phyloP scores from a whole-genome alignment of 1,140 invertebrate species.

The Diprion similis region DNA sequence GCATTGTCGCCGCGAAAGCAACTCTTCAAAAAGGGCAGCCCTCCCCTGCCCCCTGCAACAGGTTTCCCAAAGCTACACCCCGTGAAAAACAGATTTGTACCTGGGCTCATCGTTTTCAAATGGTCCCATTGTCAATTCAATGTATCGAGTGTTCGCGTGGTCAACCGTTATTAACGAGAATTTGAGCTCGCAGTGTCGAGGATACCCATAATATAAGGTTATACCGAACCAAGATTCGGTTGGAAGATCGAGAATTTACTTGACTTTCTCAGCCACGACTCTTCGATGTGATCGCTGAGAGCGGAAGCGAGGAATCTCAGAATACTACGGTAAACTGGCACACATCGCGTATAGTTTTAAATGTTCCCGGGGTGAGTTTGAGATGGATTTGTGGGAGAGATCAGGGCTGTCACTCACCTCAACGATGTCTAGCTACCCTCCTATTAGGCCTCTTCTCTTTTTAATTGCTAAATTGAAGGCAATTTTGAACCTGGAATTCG shows the following conservation, averaged over 20 bases:
- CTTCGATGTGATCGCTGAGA: too few species aligned
- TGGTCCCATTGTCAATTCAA: not conserved
- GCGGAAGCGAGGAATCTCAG: too few species aligned
- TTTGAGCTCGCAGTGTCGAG: not conserved
- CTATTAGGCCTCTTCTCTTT: conserved; percentile 57
- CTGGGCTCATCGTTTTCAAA: conserved; percentile 8
- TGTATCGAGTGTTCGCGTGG: not conserved
- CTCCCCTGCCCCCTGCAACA: not conserved
- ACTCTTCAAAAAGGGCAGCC: not conserved
- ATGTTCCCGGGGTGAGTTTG: not conserved
- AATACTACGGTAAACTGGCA: too few species aligned
- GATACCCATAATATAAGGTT: too few species aligned
- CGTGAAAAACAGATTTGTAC: conserved; percentile 42
- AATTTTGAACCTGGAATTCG: conserved; percentile 58
- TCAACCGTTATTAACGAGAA: not conserved
- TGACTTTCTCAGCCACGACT: too few species aligned
- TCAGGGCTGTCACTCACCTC: conserved; percentile 60
- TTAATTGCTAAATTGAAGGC: conserved; percentile 63
- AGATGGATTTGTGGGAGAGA: conserved; percentile 48
- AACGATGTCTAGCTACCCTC: conserved; percentile 57
- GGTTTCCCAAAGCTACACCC: conserved; percentile 4
- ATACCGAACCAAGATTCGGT: too few species aligned
- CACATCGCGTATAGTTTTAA: too few species aligned
- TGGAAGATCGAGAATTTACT: too few species aligned
- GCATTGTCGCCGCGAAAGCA: not conserved